phyloP scores from a whole-genome alignment of 2,888 invertebrate species.

The Athalia circularis region DNA sequence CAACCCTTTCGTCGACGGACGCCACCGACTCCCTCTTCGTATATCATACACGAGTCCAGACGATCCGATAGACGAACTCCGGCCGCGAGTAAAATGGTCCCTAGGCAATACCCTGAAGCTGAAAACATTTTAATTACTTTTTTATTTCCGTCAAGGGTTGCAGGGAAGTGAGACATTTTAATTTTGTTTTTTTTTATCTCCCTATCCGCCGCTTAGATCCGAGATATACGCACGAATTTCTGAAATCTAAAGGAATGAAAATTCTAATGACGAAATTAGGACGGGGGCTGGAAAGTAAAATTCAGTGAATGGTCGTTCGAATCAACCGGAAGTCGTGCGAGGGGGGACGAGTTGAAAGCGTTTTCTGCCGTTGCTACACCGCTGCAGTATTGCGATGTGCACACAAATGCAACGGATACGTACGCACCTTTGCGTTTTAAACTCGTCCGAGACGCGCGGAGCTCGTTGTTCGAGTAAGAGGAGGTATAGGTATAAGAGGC shows the following conservation, averaged over 20 bases:
- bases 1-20: conserved; percentile 61
- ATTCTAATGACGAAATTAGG: conserved; percentile 27
- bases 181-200: neutral
- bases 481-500: neutral
- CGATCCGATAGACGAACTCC: conserved; percentile 9
- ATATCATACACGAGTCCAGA: neutral
- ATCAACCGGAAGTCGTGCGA: conserved; percentile 33
- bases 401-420: conserved; percentile 5
- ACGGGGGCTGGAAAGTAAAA: conserved; percentile 24
- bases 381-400: neutral
- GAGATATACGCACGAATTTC: neutral
- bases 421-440: conserved; percentile 35
- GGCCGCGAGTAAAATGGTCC: neutral
- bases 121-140: conserved; percentile 4
- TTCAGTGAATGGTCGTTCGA: conserved; percentile 7
- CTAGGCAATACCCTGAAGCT: neutral
- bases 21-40: conserved; percentile 42
- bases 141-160: neutral
- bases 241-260: conserved; percentile 9
- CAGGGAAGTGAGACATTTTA: neutral
- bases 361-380: neutral
- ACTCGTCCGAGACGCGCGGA: conserved; percentile 40
- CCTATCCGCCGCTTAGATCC: neutral
- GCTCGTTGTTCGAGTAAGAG: conserved; percentile 32
- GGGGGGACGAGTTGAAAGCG: neutral